Conservation (phyloP, 2,797 vertebrate genomes). For the Bradypus variegatus region DNA sequence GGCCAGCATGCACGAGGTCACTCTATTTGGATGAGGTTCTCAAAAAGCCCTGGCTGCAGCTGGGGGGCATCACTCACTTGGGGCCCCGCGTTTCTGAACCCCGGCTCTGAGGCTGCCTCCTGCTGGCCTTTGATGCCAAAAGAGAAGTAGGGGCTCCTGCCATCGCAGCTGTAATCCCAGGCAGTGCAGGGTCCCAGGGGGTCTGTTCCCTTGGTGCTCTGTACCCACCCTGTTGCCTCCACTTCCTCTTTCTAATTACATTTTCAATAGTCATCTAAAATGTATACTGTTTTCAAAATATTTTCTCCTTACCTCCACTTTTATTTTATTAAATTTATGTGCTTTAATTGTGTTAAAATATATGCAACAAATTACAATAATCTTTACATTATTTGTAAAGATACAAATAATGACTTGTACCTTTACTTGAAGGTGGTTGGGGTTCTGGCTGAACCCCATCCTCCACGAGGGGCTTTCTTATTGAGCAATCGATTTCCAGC, state of each 20-base stretch:
- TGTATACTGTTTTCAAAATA: too few species aligned
- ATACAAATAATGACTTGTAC: accelerated
- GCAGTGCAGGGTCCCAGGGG: too few species aligned
- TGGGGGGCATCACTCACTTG: accelerated
- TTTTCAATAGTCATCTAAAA: too few species aligned
- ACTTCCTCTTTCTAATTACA: too few species aligned
- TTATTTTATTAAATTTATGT: too few species aligned
- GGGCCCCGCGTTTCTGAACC: too few species aligned
- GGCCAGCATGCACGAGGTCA: accelerated
- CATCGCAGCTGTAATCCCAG: accelerated
- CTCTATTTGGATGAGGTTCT: neutral
- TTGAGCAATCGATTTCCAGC: neutral
- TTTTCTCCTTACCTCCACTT: too few species aligned
- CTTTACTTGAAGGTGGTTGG: accelerated
- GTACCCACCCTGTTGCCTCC: neutral
- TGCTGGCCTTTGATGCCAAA: accelerated
- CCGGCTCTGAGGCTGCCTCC: too few species aligned
- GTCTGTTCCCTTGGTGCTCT: accelerated
- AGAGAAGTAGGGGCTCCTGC: neutral
- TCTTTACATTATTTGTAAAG: too few species aligned
- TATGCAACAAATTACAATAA: too few species aligned
- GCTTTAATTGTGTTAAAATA: too few species aligned
- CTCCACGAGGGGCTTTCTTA: neutral
- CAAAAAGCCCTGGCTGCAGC: neutral
- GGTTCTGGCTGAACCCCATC: too few species aligned